Percentiles rank a stretch among this genome's conserved stretches.
These are phyloP conservation scores for Drosophila novamexicana DNA, from an alignment of 1,140 invertebrate species.

Conservation along the genomic window DNA sequence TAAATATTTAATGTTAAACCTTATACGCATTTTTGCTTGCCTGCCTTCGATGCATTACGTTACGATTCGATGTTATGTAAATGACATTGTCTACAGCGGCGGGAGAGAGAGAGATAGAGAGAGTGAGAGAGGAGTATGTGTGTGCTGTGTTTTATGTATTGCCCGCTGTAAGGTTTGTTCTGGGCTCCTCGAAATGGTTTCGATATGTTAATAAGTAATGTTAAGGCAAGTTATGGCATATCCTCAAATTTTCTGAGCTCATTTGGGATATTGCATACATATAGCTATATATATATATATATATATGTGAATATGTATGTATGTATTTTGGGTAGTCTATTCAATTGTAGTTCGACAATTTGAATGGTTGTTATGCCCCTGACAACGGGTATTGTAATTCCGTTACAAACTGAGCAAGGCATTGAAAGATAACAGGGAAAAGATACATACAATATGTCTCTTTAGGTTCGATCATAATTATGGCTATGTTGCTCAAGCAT, in stretches of 20 bases:
- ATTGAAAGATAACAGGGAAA: too few species aligned
- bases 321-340: slow-evolving; percentile 5
- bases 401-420: not conserved
- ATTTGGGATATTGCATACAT: slow-evolving; percentile 32
- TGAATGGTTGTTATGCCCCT: slow-evolving; percentile 8
- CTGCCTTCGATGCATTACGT: slow-evolving; percentile 1
- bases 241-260: slow-evolving; percentile 42
- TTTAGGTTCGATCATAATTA: too few species aligned
- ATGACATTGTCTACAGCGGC: slow-evolving; percentile 43
- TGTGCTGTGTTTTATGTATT: slow-evolving; percentile 26
- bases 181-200: slow-evolving; percentile 29
- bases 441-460: too few species aligned
- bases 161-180: slow-evolving; percentile 15
- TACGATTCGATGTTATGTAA: slow-evolving; percentile 55
- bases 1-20: slow-evolving; percentile 75
- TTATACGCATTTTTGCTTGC: slow-evolving; percentile 50
- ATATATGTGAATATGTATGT: not conserved
- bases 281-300: not conserved
- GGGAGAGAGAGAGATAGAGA: too few species aligned
- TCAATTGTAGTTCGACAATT: slow-evolving; percentile 27
- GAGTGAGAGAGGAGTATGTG: not conserved
- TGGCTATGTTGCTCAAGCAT: too few species aligned
- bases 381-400: not conserved
- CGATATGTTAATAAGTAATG: slow-evolving; percentile 68
- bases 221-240: slow-evolving; percentile 19